Evolutionary conservation across 2,797 vertebrate genomes (phyloP), one percentile per base, ranked within the genome.

Genomic region (Tamandua tetradactyla): DNA sequence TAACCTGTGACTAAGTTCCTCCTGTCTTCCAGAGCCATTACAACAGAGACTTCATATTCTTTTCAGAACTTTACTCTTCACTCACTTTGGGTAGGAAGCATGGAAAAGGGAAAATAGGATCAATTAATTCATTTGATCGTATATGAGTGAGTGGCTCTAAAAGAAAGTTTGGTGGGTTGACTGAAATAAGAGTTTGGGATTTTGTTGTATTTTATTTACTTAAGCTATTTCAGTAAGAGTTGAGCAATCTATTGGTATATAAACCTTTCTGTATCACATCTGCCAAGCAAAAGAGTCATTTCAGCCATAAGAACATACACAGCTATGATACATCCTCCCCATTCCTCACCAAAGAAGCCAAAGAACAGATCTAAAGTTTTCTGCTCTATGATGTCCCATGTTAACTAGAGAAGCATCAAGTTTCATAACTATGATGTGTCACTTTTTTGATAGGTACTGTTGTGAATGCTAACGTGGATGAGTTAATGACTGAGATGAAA

Each of bases 401-500:
- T 91, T 80, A 75, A 40, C 64, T 15, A 52, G 83, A 57, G 1
- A 22, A 2, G 64, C 1, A 6, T 72, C 49, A 62, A 27, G 1
- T 86, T 68, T 74, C 5, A 84, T 91, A 55, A 1, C 15, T 78
- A 9, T 96, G 55, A 64, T 81, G 13, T 74, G 2, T 13, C 35
- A 8, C 61, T 96, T 96, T 97, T 96, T 97, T 96, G 37, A 93
- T 96, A 98, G 98, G 87, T 97, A 66, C 96, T 97, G 49, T 86
- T 96, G 69, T 95, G 97, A 55, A 91, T 96, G 71, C 83, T 68
- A 42, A 96, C 87, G 74, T 97, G 59, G 96, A 98, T 93, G 97
- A 98, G 91, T 94, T 97, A 2, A 98, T 97, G 30, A 90, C 96
- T 3, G 98, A 99, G 86, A 25, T 99, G 30, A 97, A 98, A 44